Conservation (phyloP, 2,113 vertebrate species). For the Brachypteracias leptosomus region DNA sequence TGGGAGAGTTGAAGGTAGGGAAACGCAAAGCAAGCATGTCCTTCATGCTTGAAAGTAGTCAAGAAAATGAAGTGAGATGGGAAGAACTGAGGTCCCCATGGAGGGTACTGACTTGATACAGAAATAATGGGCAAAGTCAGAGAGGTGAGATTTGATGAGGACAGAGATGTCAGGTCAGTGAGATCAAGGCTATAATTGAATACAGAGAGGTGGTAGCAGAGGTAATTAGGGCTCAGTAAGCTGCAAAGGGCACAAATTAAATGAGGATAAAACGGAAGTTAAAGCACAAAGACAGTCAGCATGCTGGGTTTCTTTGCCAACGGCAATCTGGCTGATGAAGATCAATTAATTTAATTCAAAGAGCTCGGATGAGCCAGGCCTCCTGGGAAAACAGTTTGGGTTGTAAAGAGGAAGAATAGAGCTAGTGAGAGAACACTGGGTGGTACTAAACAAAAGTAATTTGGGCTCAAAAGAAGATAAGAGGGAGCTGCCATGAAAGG, state of each 20-base stretch:
- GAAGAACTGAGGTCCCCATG: not conserved
- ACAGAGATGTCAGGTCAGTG: slow-evolving; percentile 21
- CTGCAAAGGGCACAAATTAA: slow-evolving; percentile 62
- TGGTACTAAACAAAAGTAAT: slow-evolving; percentile 47
- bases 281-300: slow-evolving; percentile 41
- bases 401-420: slow-evolving; percentile 24
- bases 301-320: slow-evolving; percentile 47
- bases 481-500: not conserved
- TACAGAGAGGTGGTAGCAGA: slow-evolving; percentile 36
- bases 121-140: slow-evolving; percentile 52
- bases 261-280: slow-evolving; percentile 57
- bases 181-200: slow-evolving; percentile 55
- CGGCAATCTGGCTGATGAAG: slow-evolving; percentile 50
- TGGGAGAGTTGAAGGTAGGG: not conserved
- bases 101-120: not conserved
- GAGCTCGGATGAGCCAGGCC: slow-evolving; percentile 33
- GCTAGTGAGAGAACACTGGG: not conserved
- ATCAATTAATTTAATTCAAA: slow-evolving; percentile 68
- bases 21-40: not conserved
- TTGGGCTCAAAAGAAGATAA: slow-evolving; percentile 18
- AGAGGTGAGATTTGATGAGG: slow-evolving; percentile 64
- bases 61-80: not conserved
- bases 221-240: slow-evolving; percentile 63
- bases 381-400: slow-evolving; percentile 15
- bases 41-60: not conserved